phyloP scores from a whole-genome alignment of 2,113 vertebrate genomes.

The Anolis carolinensis region DNA sequence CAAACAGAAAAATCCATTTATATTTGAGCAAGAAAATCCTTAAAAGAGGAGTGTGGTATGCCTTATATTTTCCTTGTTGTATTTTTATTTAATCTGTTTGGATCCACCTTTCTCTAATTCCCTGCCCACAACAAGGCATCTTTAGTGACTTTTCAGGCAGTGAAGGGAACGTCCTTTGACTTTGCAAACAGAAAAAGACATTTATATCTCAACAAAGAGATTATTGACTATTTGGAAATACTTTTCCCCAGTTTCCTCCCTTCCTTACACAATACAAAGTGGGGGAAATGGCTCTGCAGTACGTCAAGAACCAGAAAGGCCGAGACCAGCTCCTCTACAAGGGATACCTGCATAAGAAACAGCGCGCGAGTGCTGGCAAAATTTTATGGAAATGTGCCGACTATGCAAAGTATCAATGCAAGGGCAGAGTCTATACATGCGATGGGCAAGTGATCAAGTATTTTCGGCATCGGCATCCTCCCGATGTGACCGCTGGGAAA shows the following conservation, averaged over 20 bases:
- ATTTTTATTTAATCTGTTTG: not conserved
- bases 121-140: too few species aligned
- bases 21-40: too few species aligned
- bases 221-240: not conserved
- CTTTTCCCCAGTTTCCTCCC: not conserved
- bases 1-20: too few species aligned
- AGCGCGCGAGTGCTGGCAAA: not conserved
- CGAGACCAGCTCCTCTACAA: slow-evolving; percentile 3
- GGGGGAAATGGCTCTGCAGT: not conserved
- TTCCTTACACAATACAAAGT: not conserved
- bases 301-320: slow-evolving; percentile 19
- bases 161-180: not conserved
- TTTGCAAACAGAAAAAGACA: not conserved
- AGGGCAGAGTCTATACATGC: not conserved
- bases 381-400: slow-evolving; percentile 23
- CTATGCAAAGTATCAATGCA: slow-evolving; percentile 2
- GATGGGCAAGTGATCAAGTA: not conserved
- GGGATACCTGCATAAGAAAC: slow-evolving; percentile 22
- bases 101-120: not conserved
- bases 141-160: too few species aligned
- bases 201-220: not conserved
- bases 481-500: not conserved
- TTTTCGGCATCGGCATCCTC: not conserved
- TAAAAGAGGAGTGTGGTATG: too few species aligned
- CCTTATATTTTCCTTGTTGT: not conserved